Base-by-base conservation (phyloP, 2,113 vertebrate genomes). In the Silurus meridionalis region DNA sequence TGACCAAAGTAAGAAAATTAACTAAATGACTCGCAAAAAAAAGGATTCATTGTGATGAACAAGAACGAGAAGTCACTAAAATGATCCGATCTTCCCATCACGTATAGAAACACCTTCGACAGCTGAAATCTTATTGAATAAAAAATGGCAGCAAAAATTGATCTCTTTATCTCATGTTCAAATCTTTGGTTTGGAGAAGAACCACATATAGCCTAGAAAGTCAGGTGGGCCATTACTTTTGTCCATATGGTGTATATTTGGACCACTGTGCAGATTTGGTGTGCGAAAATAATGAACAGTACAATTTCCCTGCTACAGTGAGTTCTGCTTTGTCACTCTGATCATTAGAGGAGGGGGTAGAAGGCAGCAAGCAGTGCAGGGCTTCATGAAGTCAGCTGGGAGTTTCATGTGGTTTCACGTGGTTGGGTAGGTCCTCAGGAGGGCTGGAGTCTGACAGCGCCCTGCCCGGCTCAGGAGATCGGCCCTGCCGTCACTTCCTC, bases 401-500 rank as follows among this genome's bases (percentile, higher is more conserved):
- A 83, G n/a, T 14, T 14, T 11, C 37, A 37, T 37, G 37, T 37
- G 14, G 15, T 19, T 67, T 15, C 67, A 67, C 23, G 64, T 77
- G 37, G 6, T 37, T 21, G 72, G 14, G 61, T 69, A 17, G 66
- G 21, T 84, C 67, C 52, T 84, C 72, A 53, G 57, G 64, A 55
- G 53, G 10, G 23, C 57, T 74, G 75, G 53, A 53, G 57, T 55
- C 6, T 84, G 75, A 48, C 48, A 19, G 11, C 74, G 48, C 83
- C 74, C 57, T 17, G 50, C 23, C 53, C 75, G 74, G 57, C 82
- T 63, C 82, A 23, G 53, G 80, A 78, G 80, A 77, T 9, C 6
- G 72, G n/a, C n/a, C 71, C 15, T 71, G 72, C n/a, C 21, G n/a
- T 60, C 53, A 84, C 25, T 52, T 86, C 74, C 84, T 85, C 66